These are phyloP conservation scores for Tautogolabrus adspersus DNA, from an alignment of 2,113 vertebrate genomes.

Conservation along the genomic window DNA sequence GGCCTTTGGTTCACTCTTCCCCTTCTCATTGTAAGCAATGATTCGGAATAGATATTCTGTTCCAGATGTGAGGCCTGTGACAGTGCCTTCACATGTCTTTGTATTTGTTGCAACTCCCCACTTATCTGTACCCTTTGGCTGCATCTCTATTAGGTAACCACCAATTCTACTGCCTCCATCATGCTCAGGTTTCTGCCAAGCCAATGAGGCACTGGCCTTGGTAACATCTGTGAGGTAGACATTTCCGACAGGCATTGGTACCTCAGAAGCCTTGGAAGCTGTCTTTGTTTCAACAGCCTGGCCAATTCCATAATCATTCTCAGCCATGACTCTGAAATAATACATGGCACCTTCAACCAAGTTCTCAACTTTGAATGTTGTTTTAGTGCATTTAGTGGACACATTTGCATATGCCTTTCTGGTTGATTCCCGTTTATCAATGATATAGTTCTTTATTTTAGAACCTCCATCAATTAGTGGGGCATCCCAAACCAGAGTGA, in stretches of 20 bases:
- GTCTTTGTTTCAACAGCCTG: slow-evolving; percentile 90
- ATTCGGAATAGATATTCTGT: slow-evolving; percentile 93
- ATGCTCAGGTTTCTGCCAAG: slow-evolving; percentile 97
- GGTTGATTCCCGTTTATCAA: slow-evolving; percentile 97
- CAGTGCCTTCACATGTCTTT: slow-evolving; percentile 91
- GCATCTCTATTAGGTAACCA: slow-evolving; percentile 97
- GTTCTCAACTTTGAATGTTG: slow-evolving; percentile 93
- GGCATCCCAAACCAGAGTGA: slow-evolving; percentile 91
- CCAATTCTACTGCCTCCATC: slow-evolving; percentile 96
- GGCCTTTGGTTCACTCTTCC: slow-evolving; percentile 93
- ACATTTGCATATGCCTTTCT: slow-evolving; percentile 96
- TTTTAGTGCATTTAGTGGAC: slow-evolving; percentile 91
- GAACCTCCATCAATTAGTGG: slow-evolving; percentile 94
- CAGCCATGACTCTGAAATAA: slow-evolving; percentile 99
- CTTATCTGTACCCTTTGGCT: slow-evolving; percentile 92
- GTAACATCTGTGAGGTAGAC: slow-evolving; percentile 93
- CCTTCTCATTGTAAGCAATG: slow-evolving; percentile 95
- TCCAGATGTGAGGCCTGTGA: slow-evolving; percentile 90
- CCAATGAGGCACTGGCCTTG: slow-evolving; percentile 89
- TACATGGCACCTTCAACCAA: slow-evolving; percentile 94
- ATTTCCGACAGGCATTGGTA: slow-evolving; percentile 93
- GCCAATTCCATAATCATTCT: slow-evolving; percentile 97
- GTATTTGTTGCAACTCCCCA: slow-evolving; percentile 92
- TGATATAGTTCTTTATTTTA: slow-evolving; percentile 95
- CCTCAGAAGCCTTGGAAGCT: slow-evolving; percentile 95